A percentile compares a stretch with the other conserved stretches of the same genome.
Conservation (phyloP, 1,140 invertebrate genomes). For the Drosophila erecta region DNA sequence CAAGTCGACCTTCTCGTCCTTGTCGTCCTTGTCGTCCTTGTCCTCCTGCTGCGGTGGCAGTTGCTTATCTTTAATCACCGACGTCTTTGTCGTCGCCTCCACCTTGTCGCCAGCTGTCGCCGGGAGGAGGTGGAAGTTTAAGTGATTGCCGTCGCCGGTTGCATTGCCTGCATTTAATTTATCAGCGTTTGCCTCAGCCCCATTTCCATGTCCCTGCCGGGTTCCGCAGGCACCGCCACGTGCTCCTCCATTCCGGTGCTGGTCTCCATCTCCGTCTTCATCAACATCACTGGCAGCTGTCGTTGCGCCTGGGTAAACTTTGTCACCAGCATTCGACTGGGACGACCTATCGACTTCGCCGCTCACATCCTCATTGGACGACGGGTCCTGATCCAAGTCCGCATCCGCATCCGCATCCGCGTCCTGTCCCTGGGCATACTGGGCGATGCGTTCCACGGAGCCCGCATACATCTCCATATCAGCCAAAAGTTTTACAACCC, state of each 20-base stretch:
- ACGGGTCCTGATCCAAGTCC: constrained; percentile 4
- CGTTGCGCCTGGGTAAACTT: constrained; percentile 77
- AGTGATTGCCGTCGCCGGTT: constrained; percentile 66
- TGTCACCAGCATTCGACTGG: constrained; percentile 59
- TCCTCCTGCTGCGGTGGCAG: constrained; percentile 27
- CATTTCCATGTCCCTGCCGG: constrained; percentile 3
- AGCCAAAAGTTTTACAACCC: constrained; percentile 92
- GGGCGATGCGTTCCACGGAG: constrained; percentile 89
- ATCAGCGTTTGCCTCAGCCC: constrained; percentile 51
- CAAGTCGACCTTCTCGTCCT: constrained; percentile 49
- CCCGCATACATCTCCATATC: constrained; percentile 93
- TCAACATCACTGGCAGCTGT: constrained; percentile 76
- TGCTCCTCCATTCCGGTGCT: background rate
- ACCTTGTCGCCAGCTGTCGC: constrained; percentile 70
- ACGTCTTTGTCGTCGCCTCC: constrained; percentile 50
- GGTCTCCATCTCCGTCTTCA: constrained; percentile 38
- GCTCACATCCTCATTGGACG: constrained; percentile 44
- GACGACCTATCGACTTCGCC: constrained; percentile 76
- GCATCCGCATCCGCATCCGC: constrained; percentile 5
- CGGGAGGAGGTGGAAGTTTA: constrained; percentile 66
- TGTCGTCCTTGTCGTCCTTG: constrained; percentile 39
- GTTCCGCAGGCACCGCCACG: background rate
- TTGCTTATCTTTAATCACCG: constrained; percentile 69
- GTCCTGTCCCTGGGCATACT: constrained; percentile 85
- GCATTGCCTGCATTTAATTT: constrained; percentile 79